These are phyloP conservation scores for Dendrocincla fuliginosa DNA, from an alignment of 2,797 vertebrate species.

Conservation along the genomic window DNA sequence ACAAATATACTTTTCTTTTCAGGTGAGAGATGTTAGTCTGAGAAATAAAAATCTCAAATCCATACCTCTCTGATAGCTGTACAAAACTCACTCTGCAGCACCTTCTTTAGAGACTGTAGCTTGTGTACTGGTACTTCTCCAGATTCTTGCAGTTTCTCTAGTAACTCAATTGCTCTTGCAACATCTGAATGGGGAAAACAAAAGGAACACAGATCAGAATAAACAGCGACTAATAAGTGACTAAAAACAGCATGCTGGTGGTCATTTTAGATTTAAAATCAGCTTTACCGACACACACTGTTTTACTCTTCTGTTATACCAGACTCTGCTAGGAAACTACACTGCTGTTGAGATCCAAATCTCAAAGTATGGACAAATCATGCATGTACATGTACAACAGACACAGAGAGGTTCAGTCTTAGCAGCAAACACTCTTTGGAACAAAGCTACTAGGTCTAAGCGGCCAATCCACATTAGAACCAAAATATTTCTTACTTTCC, in stretches of 20 bases:
- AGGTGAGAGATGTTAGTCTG: not conserved
- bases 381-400: fast-evolving
- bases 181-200: constrained; percentile 84
- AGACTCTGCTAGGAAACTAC: not conserved
- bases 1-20: not conserved
- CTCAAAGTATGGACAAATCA: not conserved
- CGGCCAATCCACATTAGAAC: not conserved
- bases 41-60: constrained; percentile 44
- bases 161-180: constrained; percentile 93
- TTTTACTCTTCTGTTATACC: not conserved
- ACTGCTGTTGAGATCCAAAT: not conserved
- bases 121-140: constrained; percentile 97
- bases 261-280: constrained; percentile 14
- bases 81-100: constrained; percentile 99
- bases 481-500: not conserved
- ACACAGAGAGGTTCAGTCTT: not conserved
- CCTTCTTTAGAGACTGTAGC: constrained; percentile 96
- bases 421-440: not conserved
- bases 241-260: not conserved
- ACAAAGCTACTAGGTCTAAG: not conserved
- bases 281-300: not conserved
- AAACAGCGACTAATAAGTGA: not conserved
- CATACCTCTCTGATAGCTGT: constrained; percentile 98
- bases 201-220: not conserved
- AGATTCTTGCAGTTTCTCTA: constrained; percentile 97